Conservation (phyloP, 2,113 vertebrate genomes). For the Equus quagga region DNA sequence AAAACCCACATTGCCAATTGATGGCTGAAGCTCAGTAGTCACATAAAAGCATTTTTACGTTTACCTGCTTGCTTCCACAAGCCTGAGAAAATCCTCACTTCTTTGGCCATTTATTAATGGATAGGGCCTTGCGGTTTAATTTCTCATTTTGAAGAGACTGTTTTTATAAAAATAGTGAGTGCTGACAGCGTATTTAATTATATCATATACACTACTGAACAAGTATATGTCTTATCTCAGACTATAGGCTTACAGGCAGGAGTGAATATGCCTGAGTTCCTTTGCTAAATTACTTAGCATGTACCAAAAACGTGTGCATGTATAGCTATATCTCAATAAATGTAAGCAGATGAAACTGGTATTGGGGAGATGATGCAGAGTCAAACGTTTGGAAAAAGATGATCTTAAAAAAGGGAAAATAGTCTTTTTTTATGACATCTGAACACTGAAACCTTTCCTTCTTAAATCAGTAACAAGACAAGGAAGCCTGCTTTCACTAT, state of each 20-base stretch:
- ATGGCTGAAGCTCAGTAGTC: background rate
- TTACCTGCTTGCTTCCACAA: background rate
- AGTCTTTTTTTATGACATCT: background rate
- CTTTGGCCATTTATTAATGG: background rate
- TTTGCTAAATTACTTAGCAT: background rate
- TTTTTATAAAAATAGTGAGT: background rate
- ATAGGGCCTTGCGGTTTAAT: background rate
- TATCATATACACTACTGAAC: background rate
- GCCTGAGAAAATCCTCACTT: background rate
- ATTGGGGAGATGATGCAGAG: background rate
- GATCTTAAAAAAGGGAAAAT: background rate
- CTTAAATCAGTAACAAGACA: background rate
- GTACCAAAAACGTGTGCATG: background rate
- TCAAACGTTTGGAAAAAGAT: background rate
- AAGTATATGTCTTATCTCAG: background rate
- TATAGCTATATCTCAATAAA: background rate
- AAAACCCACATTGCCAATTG: background rate
- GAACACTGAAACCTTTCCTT: background rate
- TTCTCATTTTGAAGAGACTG: background rate
- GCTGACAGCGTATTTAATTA: background rate
- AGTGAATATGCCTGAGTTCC: background rate
- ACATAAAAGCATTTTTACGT: background rate
- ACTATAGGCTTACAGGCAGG: background rate
- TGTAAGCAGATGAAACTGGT: background rate
- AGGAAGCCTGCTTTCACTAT: background rate